phyloP scores from a whole-genome alignment of 2,113 vertebrate species.

The Proteles cristata region DNA sequence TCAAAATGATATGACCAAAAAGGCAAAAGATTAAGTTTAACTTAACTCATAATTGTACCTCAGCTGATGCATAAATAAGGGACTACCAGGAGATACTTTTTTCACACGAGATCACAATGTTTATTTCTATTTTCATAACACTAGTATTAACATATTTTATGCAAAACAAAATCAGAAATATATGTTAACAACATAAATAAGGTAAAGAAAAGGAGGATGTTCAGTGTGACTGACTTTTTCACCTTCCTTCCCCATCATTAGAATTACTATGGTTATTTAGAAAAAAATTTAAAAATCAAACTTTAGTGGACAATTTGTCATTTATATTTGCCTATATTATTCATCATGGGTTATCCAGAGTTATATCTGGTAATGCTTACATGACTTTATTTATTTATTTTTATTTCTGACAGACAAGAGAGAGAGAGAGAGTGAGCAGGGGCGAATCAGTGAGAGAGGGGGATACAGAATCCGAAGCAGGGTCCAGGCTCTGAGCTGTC shows the following conservation, averaged over 20 bases:
- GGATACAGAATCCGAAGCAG: no score
- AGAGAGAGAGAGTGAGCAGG: no score
- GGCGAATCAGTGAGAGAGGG: no score
- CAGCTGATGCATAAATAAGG: background rate
- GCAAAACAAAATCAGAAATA: constrained; percentile 34
- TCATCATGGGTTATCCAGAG: background rate
- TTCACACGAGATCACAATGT: background rate
- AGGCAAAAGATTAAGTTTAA: constrained; percentile 27
- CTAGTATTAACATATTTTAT: constrained; percentile 14
- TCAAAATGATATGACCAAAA: constrained; percentile 5
- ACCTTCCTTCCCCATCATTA: background rate
- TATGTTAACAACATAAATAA: background rate
- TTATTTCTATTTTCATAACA: background rate
- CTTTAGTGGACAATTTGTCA: background rate
- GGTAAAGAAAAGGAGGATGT: background rate
- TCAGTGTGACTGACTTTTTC: background rate
- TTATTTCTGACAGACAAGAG: no score
- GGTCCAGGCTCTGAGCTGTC: no score
- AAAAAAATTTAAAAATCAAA: background rate
- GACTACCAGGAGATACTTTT: background rate
- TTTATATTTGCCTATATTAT: constrained; percentile 27
- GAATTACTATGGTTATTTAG: background rate
- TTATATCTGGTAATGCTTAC: background rate
- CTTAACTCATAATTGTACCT: constrained; percentile 7
- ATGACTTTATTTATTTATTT: background rate